Conservation (phyloP, 2,888 invertebrate genomes). For the Drosophila leonis region DNA sequence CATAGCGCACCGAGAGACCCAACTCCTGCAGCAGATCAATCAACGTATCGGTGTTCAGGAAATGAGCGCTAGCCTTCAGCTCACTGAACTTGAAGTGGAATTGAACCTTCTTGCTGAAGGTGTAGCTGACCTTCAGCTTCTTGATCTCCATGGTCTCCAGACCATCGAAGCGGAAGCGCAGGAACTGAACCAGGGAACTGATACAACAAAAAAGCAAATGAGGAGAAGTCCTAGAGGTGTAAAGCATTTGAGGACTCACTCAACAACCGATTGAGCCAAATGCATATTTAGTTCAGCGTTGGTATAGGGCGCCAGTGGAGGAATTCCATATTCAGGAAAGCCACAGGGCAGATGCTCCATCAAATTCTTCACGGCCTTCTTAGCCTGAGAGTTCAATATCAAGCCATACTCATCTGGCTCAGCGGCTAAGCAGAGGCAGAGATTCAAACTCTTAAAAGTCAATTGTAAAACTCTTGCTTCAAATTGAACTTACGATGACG, state of each 20-base stretch:
- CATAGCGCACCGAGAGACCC: slow-evolving; percentile 76
- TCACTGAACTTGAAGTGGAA: slow-evolving; percentile 72
- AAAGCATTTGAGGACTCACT: slow-evolving; percentile 66
- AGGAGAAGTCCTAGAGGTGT: background rate
- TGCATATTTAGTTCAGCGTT: slow-evolving; percentile 76
- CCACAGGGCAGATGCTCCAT: slow-evolving; percentile 82
- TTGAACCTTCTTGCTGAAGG: slow-evolving; percentile 77
- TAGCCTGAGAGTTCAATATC: slow-evolving; percentile 77
- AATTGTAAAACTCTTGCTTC: background rate
- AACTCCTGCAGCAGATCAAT: slow-evolving; percentile 67
- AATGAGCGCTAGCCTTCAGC: slow-evolving; percentile 68
- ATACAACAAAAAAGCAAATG: background rate
- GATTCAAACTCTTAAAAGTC: slow-evolving; percentile 6
- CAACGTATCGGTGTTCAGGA: slow-evolving; percentile 68
- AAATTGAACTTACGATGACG: slow-evolving; percentile 64
- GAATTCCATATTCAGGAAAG: slow-evolving; percentile 79
- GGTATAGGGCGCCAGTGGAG: slow-evolving; percentile 82
- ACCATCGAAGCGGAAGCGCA: slow-evolving; percentile 83
- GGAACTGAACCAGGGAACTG: slow-evolving; percentile 67
- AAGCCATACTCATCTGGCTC: slow-evolving; percentile 63
- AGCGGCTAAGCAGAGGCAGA: slow-evolving; percentile 39
- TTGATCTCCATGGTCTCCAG: slow-evolving; percentile 75
- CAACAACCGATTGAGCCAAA: slow-evolving; percentile 63
- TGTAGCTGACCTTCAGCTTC: slow-evolving; percentile 78
- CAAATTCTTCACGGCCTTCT: slow-evolving; percentile 68